Evolutionary conservation across 2,797 vertebrate genomes (phyloP), one percentile per base, ranked within the genome.

Genomic region (Heteromormyrus szaboi): DNA sequence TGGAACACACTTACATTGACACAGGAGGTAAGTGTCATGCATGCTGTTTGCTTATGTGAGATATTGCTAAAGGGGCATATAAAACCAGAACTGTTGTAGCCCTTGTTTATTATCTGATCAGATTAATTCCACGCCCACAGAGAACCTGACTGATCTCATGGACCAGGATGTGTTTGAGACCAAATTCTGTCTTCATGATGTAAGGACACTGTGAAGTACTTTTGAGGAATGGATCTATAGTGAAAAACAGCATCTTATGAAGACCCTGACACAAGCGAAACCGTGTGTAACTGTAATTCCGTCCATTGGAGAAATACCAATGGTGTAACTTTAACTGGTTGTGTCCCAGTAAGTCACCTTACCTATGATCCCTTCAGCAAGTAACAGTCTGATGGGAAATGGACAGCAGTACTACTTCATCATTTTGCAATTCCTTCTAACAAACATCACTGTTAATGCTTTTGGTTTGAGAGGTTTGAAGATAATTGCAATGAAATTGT

Each of bases 161-260:
- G 96, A 94, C 88, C 91, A 92, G 3, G 95, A 96, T 2, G 96
- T 98, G 88, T 99, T 98, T 87, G 96, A 98, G 90, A 87, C 96
- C 5, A 93, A 87, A 1, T 99, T 99, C 90, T 97, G 97, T 83
- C 94, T 99, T 91, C 98, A 99, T 22, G 93, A 97, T 96, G 97
- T 98, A 93, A 93, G 85, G 19, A 81, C 76, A 85, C 68, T 76
- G 76, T 19, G n/a, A 83, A 48, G 46, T 83, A 83, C 14, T 50
- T 83, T 48, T 83, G 14, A 65, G 12, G 12, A 83, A 48, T 48
- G 44, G 44, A 48, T n/a, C 22, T 1, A 25, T 25, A 79, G 72
- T 79, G 72, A 79, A 79, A 79, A 41, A 19, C 44, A 3, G 44
- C 76, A 41, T 46, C 19, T 41, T 81, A 2, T 9, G 76, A 41